These are phyloP conservation scores for Aspidiotus destructor DNA, from an alignment of 2,888 invertebrate genomes.

Conservation along the genomic window DNA sequence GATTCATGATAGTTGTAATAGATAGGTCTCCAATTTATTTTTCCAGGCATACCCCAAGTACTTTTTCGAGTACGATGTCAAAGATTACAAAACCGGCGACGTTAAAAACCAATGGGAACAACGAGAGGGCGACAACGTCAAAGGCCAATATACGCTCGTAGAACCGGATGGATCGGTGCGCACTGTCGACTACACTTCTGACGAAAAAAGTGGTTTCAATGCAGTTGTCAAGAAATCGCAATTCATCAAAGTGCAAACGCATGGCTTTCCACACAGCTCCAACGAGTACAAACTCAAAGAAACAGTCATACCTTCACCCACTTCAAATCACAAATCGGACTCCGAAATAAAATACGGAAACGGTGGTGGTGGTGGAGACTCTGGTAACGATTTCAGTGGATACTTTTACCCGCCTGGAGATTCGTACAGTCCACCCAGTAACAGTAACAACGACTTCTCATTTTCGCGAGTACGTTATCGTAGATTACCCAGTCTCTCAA, in stretches of 20 bases:
- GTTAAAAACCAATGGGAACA: conserved; percentile 32
- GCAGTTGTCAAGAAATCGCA: conserved; percentile 26
- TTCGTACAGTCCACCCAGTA: background rate
- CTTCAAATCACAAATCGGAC: background rate
- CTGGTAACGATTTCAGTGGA: background rate
- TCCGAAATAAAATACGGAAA: background rate
- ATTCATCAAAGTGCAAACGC: conserved; percentile 11
- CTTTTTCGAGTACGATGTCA: conserved; percentile 30
- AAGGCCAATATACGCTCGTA: conserved; percentile 30
- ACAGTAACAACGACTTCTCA: conserved; percentile 11
- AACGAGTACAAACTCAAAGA: conserved; percentile 9
- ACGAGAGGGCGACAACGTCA: conserved; percentile 28
- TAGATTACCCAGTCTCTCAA: conserved; percentile 6
- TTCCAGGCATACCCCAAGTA: conserved; percentile 25
- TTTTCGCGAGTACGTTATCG: conserved; percentile 22
- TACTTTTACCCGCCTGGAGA: background rate
- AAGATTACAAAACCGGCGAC: conserved; percentile 31
- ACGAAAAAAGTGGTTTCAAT: conserved; percentile 29
- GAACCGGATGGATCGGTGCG: conserved; percentile 30
- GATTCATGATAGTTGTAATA: too few species aligned
- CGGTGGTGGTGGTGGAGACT: background rate
- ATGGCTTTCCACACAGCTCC: background rate
- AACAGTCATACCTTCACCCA: background rate
- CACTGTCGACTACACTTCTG: conserved; percentile 29
- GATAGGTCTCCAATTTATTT: background rate